Evolutionary conservation across 2,888 invertebrate genomes (phyloP).

Genomic region (Monoplex corrugatus): DNA sequence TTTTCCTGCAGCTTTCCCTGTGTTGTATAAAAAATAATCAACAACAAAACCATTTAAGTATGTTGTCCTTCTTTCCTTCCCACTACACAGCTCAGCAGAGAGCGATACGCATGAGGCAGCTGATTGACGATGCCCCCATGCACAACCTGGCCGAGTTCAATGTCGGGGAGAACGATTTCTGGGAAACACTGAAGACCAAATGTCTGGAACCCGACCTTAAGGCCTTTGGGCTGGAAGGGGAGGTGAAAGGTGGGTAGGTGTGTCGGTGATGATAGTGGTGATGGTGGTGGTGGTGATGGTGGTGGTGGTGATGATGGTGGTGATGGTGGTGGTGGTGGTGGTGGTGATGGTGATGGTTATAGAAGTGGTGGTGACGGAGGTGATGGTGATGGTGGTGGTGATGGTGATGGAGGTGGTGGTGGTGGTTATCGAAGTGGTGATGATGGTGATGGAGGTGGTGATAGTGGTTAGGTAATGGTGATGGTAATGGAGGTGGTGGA

Average conservation of each 20-base stretch:
- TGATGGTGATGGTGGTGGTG: neutral
- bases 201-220: slow-evolving; percentile 72
- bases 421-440: neutral
- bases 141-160: slow-evolving; percentile 62
- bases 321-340: no score
- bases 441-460: neutral
- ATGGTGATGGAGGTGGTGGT: neutral
- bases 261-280: neutral
- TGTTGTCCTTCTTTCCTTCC: no score
- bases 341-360: neutral
- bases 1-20: no score
- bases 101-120: slow-evolving; percentile 61
- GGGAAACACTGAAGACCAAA: slow-evolving; percentile 63
- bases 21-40: no score
- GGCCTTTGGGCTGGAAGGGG: slow-evolving; percentile 72
- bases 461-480: neutral
- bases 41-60: no score
- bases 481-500: neutral
- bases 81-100: slow-evolving; percentile 62
- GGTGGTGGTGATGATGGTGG: neutral
- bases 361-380: neutral
- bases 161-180: slow-evolving; percentile 70
- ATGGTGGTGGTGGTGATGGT: slow-evolving; percentile 12
- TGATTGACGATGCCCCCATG: slow-evolving; percentile 59
- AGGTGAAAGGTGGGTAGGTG: slow-evolving; percentile 69